Percentiles rank a stretch among this genome's conserved stretches.
Conservation (phyloP, 2,113 vertebrate species). For the Zingel zingel region DNA sequence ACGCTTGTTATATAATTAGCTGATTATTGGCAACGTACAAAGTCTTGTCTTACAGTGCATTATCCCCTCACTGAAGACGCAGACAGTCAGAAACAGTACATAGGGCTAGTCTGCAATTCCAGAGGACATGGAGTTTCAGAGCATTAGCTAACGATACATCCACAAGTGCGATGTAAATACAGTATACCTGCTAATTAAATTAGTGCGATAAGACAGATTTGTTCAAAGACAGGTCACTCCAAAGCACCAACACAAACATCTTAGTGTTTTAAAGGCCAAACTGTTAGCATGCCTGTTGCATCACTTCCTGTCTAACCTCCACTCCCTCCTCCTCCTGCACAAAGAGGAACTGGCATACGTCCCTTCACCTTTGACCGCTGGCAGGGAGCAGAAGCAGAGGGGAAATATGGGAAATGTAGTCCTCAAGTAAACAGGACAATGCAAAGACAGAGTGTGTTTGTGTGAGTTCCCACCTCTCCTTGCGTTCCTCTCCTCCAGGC, state of each 20-base stretch:
- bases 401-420: constrained; percentile 59
- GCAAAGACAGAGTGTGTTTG: neutral
- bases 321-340: constrained; percentile 86
- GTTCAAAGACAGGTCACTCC: neutral
- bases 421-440: neutral
- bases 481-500: constrained; percentile 98
- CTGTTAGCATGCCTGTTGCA: constrained; percentile 54
- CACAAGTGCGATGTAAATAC: neutral
- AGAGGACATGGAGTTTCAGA: no score
- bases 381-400: constrained; percentile 85
- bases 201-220: neutral
- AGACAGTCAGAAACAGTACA: no score
- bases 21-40: no score
- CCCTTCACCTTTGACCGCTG: constrained; percentile 90
- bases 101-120: no score
- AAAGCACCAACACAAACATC: constrained; percentile 1
- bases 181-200: neutral
- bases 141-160: neutral
- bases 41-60: no score
- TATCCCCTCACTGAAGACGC: no score
- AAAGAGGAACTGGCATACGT: constrained; percentile 85
- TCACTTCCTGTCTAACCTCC: constrained; percentile 90
- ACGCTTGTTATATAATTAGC: no score
- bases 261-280: constrained; percentile 23
- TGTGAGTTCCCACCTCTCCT: constrained; percentile 87